Percentiles rank a stretch among this genome's conserved stretches.
These are phyloP conservation scores for Campoplex capitator DNA, from an alignment of 2,888 invertebrate species.

Conservation along the genomic window DNA sequence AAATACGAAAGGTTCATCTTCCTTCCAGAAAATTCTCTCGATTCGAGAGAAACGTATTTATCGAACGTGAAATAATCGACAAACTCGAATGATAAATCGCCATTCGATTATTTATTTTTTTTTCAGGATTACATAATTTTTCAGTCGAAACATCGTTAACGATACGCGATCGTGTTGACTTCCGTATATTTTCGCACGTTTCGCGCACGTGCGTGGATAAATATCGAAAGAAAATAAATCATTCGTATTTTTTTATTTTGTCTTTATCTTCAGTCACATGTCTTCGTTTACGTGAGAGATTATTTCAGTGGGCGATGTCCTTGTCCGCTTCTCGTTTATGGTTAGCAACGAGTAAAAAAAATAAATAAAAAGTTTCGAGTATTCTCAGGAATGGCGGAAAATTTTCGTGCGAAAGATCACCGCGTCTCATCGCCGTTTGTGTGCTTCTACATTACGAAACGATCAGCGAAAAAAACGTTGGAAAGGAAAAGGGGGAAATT, in stretches of 20 bases:
- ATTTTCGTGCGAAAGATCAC: slow-evolving; percentile 14
- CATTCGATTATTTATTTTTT: not conserved
- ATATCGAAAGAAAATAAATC: slow-evolving; percentile 22
- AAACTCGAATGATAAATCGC: not conserved
- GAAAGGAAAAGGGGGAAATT: slow-evolving; percentile 16
- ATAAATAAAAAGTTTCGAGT: not conserved
- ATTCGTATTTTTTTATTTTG: not conserved
- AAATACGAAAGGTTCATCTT: not conserved
- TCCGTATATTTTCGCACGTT: not conserved
- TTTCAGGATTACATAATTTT: not conserved
- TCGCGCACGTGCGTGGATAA: not conserved
- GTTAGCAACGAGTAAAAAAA: not conserved
- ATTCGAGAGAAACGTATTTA: not conserved
- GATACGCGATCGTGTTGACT: not conserved
- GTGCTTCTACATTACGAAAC: slow-evolving; percentile 18
- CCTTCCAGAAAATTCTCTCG: not conserved
- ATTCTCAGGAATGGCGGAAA: slow-evolving; percentile 30
- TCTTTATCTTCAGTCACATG: slow-evolving; percentile 12
- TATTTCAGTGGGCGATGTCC: not conserved
- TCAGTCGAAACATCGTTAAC: not conserved
- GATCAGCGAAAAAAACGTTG: not conserved
- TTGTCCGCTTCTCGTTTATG: slow-evolving; percentile 9
- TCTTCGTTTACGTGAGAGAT: not conserved
- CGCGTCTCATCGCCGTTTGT: not conserved
- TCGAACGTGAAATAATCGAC: not conserved